Base-by-base conservation (phyloP, 2,797 vertebrate genomes). In the Betta splendens region DNA sequence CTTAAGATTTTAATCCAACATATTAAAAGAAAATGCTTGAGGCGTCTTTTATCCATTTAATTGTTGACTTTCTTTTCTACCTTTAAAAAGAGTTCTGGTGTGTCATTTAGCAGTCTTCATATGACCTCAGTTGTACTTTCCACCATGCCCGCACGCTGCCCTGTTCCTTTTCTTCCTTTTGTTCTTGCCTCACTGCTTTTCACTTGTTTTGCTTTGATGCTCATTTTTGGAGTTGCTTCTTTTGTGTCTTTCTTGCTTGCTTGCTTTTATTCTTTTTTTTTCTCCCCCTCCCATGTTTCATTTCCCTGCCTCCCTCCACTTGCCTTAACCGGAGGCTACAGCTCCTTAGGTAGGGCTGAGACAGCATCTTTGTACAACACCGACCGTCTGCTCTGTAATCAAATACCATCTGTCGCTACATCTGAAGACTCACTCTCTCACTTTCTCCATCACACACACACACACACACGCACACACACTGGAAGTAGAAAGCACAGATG, bases 391-490 rank as follows among this genome's bases (percentile, higher is more conserved):
- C 95, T 98, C 94, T 93, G 94, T 96, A 97, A 98, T 98, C 96
- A 98, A 98, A 98, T 96, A 98, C 96, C 96, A 98, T 98, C 96
- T 98, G 96, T 98, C 96, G 93, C 95, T 98, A 95, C 96, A 98
- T 97, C 96, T 98, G 96, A 98, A 97, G 96, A 96, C 84, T 86
- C 85, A 75, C 87, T 83, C 83, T 71, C 80, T 78, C 64, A 36
- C 76, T 84, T 80, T 66, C 75, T 83, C 69, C 49, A 58, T 58
- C 73, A 44, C 59, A 59, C 45, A 53, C 75, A 67, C 70, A 66
- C 72, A 72, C 69, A 64, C 44, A 28, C 57, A 39, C 48, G 9
- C 48, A 52, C 36, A 52, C 26, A 32, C 36, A 17, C 47, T n/a
- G n/a, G n/a, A 53, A 92, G 91, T 93, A 66, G 76, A 73, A 68